Evolutionary conservation across 2,888 invertebrate species (phyloP), one percentile per base, ranked within the genome.

Genomic region (Drosophila sordidula): DNA sequence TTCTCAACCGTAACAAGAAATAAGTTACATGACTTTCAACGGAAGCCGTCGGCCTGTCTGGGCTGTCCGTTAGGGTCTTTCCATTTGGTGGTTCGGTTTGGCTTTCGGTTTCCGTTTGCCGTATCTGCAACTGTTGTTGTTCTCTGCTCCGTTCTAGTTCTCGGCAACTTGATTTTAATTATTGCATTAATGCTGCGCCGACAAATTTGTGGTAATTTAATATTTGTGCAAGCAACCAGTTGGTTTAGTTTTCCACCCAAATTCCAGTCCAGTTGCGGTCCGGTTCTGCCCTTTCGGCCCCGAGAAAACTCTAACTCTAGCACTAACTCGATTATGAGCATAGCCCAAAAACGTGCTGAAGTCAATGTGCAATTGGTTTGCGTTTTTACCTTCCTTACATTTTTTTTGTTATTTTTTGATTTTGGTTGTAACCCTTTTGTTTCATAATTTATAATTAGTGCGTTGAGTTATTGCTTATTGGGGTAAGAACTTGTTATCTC

Each of bases 181-280:
- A 86, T 86, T 86, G 79, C 83, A 86, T 87, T 85, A 83, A 83
- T 73, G 72, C 78, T 79, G 64, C 73, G 88, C 79, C 88, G 85
- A 86, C 88, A 86, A 86, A 86, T 86, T 85, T 87, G 88, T 79
- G 86, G 85, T 86, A 86, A 87, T 87, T 86, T 79, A 86, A 87
- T 86, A 86, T 86, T 72, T 77, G 77, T 39, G 77, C 80, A 66
- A 49, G 55, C 51, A 70, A 66, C 66, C 78, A 78, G 72, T 71
- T 66, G 59, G 69, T 66, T 72, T 49, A 68, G 70, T 80, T 80
- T 63, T 67, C 41, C 36, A 44, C 70, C 45, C 50, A 57, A 22
- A 54, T 41, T 55, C 64, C 54, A 45, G 64, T 50, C 73, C 73
- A 76, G 76, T 57, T 59, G 36, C 38, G 34, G 76, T 79, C 79